Evolutionary conservation across 1,140 invertebrate genomes (phyloP).

Genomic region (Drosophila malerkotliana): DNA sequence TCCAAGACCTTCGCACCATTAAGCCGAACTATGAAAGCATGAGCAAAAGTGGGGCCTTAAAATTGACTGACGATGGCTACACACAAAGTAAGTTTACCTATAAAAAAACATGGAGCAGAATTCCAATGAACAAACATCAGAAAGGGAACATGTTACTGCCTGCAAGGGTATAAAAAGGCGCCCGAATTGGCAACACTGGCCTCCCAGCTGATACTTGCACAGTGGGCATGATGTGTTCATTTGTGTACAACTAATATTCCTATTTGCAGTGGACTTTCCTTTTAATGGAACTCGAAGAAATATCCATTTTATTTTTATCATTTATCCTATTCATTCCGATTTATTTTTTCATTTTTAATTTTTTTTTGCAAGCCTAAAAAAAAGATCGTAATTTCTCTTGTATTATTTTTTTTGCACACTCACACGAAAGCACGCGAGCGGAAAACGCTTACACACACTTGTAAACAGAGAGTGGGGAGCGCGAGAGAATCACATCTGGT

Average conservation of each 20-base stretch:
- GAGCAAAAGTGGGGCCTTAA: constrained; percentile 92
- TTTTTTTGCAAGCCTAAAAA: neutral
- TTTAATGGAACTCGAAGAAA: constrained; percentile 47
- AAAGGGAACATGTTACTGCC: too few relatives aligned
- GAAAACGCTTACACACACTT: constrained; percentile 14
- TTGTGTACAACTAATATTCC: neutral
- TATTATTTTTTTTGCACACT: constrained; percentile 35
- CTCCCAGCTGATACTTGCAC: constrained; percentile 63
- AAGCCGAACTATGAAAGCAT: constrained; percentile 95
- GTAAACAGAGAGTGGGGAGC: constrained; percentile 1
- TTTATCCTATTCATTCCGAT: neutral
- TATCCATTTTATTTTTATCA: constrained; percentile 33
- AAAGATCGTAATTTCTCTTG: constrained; percentile 45
- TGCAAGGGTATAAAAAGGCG: neutral
- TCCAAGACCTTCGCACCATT: constrained; percentile 90
- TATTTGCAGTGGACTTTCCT: constrained; percentile 35
- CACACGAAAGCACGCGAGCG: constrained; percentile 17
- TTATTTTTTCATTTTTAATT: too few relatives aligned
- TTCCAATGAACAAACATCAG: neutral
- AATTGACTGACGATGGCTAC: constrained; percentile 93
- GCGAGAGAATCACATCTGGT: constrained; percentile 29
- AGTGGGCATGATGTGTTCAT: constrained; percentile 33
- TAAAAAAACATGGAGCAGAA: too few relatives aligned
- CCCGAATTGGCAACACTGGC: constrained; percentile 40
- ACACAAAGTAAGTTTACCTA: constrained; percentile 88